Conservation (phyloP, 2,113 vertebrate genomes). For the Carassius auratus region DNA sequence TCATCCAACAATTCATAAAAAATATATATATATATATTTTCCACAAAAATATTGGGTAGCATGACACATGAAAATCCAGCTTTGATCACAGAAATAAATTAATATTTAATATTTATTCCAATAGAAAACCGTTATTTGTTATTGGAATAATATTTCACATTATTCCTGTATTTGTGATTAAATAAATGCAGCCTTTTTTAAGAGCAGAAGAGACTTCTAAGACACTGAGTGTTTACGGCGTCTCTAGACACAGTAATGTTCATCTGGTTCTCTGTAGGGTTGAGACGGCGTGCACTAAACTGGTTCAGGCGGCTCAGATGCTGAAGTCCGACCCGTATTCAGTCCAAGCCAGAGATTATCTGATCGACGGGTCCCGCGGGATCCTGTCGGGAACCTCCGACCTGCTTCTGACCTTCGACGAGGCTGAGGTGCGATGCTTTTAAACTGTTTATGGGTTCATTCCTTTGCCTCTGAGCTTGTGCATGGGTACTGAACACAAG, state of each 20-base stretch:
- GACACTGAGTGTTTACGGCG: background rate
- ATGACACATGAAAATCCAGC: no score
- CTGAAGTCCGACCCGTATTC: slow-evolving; percentile 95
- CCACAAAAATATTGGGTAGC: no score
- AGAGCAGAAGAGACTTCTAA: no score
- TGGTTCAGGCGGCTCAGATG: slow-evolving; percentile 97
- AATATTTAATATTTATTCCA: no score
- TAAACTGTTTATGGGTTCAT: slow-evolving; percentile 33
- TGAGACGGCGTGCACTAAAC: slow-evolving; percentile 94
- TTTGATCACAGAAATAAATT: no score
- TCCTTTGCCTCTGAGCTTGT: slow-evolving; percentile 15
- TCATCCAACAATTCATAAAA: no score
- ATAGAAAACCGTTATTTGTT: no score
- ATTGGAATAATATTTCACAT: no score
- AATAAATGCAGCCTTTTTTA: no score
- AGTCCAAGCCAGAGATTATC: slow-evolving; percentile 94
- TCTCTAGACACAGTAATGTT: background rate
- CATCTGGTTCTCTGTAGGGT: slow-evolving; percentile 76
- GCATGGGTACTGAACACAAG: slow-evolving; percentile 37
- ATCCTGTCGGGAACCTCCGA: slow-evolving; percentile 98
- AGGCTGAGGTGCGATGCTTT: slow-evolving; percentile 85
- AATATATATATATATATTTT: no score
- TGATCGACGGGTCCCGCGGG: slow-evolving; percentile 96
- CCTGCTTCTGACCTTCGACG: slow-evolving; percentile 95
- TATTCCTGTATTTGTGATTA: no score